Conservation (phyloP, 1,140 invertebrate species). For the Maconellicoccus hirsutus region DNA sequence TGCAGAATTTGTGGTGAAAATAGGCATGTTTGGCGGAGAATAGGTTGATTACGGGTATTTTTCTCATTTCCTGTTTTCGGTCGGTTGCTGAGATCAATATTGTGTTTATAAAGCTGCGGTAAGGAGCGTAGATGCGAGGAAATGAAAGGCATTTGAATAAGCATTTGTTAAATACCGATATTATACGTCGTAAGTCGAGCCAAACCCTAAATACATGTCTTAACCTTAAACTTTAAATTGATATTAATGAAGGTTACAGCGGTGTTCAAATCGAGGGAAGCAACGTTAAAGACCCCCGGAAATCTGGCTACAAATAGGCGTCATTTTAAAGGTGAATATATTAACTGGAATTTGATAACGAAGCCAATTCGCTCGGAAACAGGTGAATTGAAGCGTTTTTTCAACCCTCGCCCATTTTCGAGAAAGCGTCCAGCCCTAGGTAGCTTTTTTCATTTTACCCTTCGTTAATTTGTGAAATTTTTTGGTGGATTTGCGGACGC, state of each 20-base stretch:
- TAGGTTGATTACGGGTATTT: too few relatives aligned
- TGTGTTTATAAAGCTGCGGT: too few relatives aligned
- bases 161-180: neutral
- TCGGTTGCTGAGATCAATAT: too few relatives aligned
- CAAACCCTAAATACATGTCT: neutral
- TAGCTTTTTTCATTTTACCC: too few relatives aligned
- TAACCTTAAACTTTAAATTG: conserved; percentile 5
- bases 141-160: neutral
- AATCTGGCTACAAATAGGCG: neutral
- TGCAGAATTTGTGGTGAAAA: too few relatives aligned
- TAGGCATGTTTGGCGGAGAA: too few relatives aligned
- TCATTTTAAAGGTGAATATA: neutral
- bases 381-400: neutral
- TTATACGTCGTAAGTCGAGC: neutral
- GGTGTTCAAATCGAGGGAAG: conserved; percentile 1
- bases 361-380: neutral
- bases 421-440: too few relatives aligned
- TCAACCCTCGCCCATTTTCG: neutral
- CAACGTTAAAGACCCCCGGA: neutral
- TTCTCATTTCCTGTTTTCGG: too few relatives aligned
- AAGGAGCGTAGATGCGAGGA: neutral
- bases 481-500: neutral
- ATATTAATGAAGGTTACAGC: neutral
- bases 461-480: neutral
- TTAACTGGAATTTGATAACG: neutral